Evolutionary conservation across 1,140 invertebrate species (phyloP).

Genomic region (Drosophila aff.): DNA sequence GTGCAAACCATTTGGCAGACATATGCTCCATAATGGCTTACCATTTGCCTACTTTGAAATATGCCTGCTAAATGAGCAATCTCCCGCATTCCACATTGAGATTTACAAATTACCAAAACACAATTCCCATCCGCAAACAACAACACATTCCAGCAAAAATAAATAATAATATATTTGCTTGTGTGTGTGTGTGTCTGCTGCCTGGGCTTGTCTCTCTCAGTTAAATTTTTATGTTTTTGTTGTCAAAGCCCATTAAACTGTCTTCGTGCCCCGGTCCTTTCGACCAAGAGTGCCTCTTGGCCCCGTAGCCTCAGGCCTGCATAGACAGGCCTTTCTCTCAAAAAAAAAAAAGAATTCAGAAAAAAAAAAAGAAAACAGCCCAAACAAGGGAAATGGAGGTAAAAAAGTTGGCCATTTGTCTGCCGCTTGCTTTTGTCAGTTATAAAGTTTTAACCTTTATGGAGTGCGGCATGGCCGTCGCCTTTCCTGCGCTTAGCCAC

Average conservation of each 20-base stretch:
- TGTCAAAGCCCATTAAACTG: conserved; percentile 65
- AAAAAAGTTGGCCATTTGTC: conserved; percentile 71
- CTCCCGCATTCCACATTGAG: conserved; percentile 30
- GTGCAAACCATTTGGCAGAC: conserved; percentile 8
- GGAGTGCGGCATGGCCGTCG: conserved; percentile 48
- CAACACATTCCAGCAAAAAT: conserved; percentile 34
- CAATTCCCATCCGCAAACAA: conserved; percentile 32
- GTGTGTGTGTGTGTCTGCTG: background rate
- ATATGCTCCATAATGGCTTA: conserved; percentile 18
- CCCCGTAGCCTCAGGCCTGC: conserved; percentile 4
- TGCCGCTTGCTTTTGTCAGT: conserved; percentile 60
- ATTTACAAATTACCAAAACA: conserved; percentile 54
- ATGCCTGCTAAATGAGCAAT: conserved; percentile 41
- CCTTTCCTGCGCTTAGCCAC: conserved; percentile 33
- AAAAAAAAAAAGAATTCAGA: conserved; percentile 6
- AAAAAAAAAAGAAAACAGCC: conserved; percentile 12
- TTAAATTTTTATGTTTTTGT: conserved; percentile 63
- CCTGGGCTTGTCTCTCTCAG: conserved; percentile 31
- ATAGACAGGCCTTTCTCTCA: conserved; percentile 24
- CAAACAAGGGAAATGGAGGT: conserved; percentile 28
- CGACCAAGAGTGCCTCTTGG: conserved; percentile 1
- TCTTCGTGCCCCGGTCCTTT: conserved; percentile 43
- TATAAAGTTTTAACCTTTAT: conserved; percentile 73
- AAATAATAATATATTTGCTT: conserved; percentile 37
- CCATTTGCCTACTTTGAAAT: conserved; percentile 27